These are phyloP conservation scores for Seriola quinqueradiata DNA, from an alignment of 2,113 vertebrate genomes.

Conservation along the genomic window DNA sequence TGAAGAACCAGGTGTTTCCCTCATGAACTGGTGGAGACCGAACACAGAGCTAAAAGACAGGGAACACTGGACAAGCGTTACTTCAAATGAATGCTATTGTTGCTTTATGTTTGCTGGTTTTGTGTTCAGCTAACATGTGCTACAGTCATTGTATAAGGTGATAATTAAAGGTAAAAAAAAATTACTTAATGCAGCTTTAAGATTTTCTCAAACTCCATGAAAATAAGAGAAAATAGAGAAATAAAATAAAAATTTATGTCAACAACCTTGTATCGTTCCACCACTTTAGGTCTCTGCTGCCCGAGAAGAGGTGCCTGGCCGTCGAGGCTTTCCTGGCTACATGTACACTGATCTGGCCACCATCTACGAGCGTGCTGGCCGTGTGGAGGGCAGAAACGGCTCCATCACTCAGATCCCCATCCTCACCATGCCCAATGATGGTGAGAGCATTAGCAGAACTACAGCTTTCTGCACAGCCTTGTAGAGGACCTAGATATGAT, in stretches of 20 bases:
- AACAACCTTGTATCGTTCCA: background rate
- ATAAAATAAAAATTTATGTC: background rate
- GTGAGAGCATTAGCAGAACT: constrained; percentile 43
- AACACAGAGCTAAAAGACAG: no score
- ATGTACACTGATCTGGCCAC: constrained; percentile 87
- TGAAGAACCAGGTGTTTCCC: no score
- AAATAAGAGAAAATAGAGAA: background rate
- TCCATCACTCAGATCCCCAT: constrained; percentile 89
- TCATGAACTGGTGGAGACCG: no score
- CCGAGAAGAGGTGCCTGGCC: constrained; percentile 83
- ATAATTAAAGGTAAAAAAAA: no score
- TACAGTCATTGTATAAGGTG: no score
- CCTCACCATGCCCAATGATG: constrained; percentile 84
- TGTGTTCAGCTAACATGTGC: background rate
- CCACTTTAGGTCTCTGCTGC: constrained; percentile 81
- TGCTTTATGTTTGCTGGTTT: background rate
- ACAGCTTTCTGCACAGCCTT: background rate
- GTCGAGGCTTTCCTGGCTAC: constrained; percentile 84
- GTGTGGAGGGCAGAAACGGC: constrained; percentile 85
- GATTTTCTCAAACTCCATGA: no score
- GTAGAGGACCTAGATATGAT: background rate
- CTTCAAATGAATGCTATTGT: background rate
- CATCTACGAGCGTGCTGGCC: constrained; percentile 84
- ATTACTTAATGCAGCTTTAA: no score
- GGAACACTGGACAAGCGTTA: no score